A percentile compares a stretch with the other conserved stretches of the same genome.
Conservation (phyloP, 2,888 invertebrate genomes). For the Dolichopus griseipennis region DNA sequence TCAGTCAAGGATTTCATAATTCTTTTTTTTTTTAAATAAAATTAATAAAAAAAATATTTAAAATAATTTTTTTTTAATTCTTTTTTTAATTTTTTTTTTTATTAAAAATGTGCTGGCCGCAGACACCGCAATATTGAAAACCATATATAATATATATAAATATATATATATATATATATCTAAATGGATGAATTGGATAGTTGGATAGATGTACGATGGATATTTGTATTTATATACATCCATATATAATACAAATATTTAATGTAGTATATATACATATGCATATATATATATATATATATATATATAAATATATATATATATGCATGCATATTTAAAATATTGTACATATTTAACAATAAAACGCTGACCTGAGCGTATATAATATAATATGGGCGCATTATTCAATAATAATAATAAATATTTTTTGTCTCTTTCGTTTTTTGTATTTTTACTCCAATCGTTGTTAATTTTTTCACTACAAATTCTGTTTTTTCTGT, state of each 20-base stretch:
- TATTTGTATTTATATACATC: no score
- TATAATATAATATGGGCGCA: background rate
- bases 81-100: no score
- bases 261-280: background rate
- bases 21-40: background rate
- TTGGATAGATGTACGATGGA: background rate
- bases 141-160: no score
- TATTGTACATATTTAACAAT: background rate
- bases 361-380: background rate
- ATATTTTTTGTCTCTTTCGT: no score
- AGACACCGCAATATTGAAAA: background rate
- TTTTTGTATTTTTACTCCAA: no score
- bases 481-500: no score
- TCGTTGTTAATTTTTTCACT: no score
- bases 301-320: background rate
- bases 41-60: no score
- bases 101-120: background rate
- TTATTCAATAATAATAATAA: slow-evolving; percentile 1
- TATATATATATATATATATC: no score
- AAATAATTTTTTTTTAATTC: no score
- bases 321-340: background rate
- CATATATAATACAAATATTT: no score
- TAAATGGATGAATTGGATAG: background rate
- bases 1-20: slow-evolving; percentile 1
- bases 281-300: background rate